Percentiles rank a stretch among this genome's conserved stretches.
Evolutionary conservation across 2,888 invertebrate genomes (phyloP).

Genomic region (Callosobruchus maculatus): DNA sequence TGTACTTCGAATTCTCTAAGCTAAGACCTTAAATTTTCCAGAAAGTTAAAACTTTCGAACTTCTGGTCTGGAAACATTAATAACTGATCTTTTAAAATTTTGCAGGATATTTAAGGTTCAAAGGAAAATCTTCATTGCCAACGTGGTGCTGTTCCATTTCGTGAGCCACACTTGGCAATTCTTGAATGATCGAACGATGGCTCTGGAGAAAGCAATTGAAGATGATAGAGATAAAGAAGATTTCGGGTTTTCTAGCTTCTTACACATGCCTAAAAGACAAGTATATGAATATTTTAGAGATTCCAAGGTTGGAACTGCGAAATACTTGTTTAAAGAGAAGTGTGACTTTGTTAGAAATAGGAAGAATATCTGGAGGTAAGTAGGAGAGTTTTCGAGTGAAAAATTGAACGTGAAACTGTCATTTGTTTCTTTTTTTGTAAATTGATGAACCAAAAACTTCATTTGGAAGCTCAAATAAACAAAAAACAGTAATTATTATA

Average conservation of each 20-base stretch:
- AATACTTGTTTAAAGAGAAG: slow-evolving; percentile 12
- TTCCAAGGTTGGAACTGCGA: slow-evolving; percentile 4
- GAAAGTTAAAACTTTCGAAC: too few relatives aligned
- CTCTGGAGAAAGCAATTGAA: slow-evolving; percentile 1
- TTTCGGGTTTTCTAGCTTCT: background rate
- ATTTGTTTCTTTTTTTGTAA: too few relatives aligned
- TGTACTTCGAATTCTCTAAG: too few relatives aligned
- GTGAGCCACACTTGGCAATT: slow-evolving; percentile 41
- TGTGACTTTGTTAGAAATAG: background rate
- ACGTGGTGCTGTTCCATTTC: slow-evolving; percentile 70
- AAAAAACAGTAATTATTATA: too few relatives aligned
- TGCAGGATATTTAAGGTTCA: slow-evolving; percentile 74
- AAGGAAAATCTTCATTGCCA: slow-evolving; percentile 73
- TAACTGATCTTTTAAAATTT: slow-evolving; percentile 5
- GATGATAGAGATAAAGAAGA: background rate
- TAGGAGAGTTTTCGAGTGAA: too few relatives aligned
- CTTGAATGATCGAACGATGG: background rate
- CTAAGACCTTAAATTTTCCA: too few relatives aligned
- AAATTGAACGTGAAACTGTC: too few relatives aligned
- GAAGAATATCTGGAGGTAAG: slow-evolving; percentile 63
- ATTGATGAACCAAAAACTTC: too few relatives aligned
- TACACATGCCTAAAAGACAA: background rate
- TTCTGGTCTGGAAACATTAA: too few relatives aligned
- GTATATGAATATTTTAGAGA: slow-evolving; percentile 8
- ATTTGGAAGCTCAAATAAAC: too few relatives aligned